Base-by-base conservation (phyloP, 2,888 invertebrate species). In the Metellina segmentata region DNA sequence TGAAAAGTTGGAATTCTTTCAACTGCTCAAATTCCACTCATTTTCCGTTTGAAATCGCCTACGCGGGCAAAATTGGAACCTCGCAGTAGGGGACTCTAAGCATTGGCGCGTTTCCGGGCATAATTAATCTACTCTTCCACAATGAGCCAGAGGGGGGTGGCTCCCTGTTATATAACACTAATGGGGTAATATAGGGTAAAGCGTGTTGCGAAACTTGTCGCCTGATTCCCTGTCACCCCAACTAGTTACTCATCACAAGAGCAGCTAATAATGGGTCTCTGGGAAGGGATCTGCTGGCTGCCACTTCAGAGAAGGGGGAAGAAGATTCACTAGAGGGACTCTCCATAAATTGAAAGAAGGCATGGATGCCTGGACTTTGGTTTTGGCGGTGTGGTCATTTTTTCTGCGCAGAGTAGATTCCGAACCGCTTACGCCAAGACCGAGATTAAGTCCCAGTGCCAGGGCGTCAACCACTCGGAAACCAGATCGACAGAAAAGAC, bases 131-230 rank as follows among this genome's bases (percentile, higher is more conserved):
- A 81, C 83, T 88, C 87, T 77, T 51, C 79, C 89, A 52, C 83
- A 83, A 85, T 90, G 78, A 77, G 71, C 72, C 61, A 16, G 79
- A 34, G 79, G 83, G 89, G 51, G 81, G 85, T 34, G 70, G 83
- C n/a, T 71, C 82, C 75, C 85, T 71, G 77, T 83, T 87, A 87
- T 83, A 79, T 82, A 88, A 91, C 78, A 70, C 83, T 87, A 91
- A 91, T 91, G 91, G 91, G 90, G 90, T 91, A 86, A 91, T 86
- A 91, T 86, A 70, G 90, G 83, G 83, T 53, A 83, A 87, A 90
- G 89, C 78, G 82, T 91, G 87, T 91, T 91, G 87, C 82, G 87
- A 91, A 83, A 91, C 91, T 91, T 91, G 91, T 91, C 90, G 90
- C 90, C 86, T 91, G 90, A 86, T 91, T 91, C 61, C 81, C 75